phyloP scores from a whole-genome alignment of 2,888 invertebrate genomes.

The Hedya salicella region DNA sequence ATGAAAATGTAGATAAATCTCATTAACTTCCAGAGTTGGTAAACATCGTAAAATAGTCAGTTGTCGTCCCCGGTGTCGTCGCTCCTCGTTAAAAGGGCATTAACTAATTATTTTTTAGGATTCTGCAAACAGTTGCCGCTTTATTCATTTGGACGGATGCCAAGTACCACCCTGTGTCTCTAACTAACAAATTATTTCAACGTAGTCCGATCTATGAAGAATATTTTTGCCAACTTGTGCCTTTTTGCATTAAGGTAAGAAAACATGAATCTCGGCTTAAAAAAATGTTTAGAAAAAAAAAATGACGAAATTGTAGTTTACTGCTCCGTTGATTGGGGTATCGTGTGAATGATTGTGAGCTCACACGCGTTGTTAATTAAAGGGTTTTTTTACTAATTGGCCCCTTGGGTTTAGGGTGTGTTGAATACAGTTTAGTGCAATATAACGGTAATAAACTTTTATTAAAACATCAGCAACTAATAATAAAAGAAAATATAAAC shows the following conservation, averaged over 20 bases:
- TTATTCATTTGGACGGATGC: slow-evolving; percentile 37
- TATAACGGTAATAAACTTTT: slow-evolving; percentile 39
- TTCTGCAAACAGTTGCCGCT: slow-evolving; percentile 27
- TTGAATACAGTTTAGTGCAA: slow-evolving; percentile 47
- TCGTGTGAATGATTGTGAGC: slow-evolving; percentile 32
- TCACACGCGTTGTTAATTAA: slow-evolving; percentile 51
- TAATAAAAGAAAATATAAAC: too few relatives aligned
- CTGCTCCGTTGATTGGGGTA: slow-evolving; percentile 1
- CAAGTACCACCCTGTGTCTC: slow-evolving; percentile 43
- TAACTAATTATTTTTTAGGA: slow-evolving; percentile 31
- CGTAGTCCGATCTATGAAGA: not conserved
- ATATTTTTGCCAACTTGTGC: too few relatives aligned
- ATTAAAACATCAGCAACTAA: not conserved
- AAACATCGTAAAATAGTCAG: slow-evolving; percentile 20
- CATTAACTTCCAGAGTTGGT: not conserved
- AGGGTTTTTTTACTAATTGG: slow-evolving; percentile 55
- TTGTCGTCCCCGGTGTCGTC: slow-evolving; percentile 6
- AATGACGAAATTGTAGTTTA: not conserved
- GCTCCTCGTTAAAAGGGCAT: slow-evolving; percentile 36
- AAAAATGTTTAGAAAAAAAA: too few relatives aligned
- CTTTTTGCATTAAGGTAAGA: too few relatives aligned
- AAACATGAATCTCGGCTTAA: too few relatives aligned
- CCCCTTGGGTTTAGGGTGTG: slow-evolving; percentile 45
- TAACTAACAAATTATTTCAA: slow-evolving; percentile 46
- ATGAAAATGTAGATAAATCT: not conserved